Conservation (phyloP, 2,888 invertebrate species). For the Xanthia togata region DNA sequence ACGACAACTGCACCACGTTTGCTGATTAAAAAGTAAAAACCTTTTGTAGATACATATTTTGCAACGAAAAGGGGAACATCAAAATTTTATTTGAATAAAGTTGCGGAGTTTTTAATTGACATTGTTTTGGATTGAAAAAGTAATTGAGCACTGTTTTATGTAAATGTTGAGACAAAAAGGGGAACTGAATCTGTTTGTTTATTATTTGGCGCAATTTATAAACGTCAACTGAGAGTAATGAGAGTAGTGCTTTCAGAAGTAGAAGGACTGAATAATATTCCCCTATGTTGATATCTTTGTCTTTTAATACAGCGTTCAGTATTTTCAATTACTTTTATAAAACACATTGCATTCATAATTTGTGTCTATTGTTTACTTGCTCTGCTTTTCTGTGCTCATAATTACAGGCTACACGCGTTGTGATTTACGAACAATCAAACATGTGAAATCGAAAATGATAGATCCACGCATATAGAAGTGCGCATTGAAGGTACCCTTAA, state of each 20-base stretch:
- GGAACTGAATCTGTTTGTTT: conserved; percentile 41
- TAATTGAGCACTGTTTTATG: conserved; percentile 50
- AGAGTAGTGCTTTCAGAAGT: conserved; percentile 16
- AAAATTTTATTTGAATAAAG: conserved; percentile 55
- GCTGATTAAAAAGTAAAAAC: conserved; percentile 74
- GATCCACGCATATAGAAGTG: neutral
- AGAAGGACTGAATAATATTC: conserved; percentile 5
- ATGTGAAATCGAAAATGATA: neutral
- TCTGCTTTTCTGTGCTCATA: too few species aligned
- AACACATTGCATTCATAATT: neutral
- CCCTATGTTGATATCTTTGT: neutral
- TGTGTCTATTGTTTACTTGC: neutral
- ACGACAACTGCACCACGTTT: conserved; percentile 63
- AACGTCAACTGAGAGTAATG: conserved; percentile 36
- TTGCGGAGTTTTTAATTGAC: conserved; percentile 54
- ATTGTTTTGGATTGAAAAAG: conserved; percentile 41
- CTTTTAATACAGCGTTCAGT: neutral
- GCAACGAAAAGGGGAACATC: conserved; percentile 45
- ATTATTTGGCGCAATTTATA: conserved; percentile 39
- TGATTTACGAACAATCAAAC: neutral
- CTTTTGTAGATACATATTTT: conserved; percentile 60
- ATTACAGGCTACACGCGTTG: neutral
- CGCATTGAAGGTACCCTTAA: too few species aligned
- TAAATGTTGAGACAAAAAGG: conserved; percentile 37
- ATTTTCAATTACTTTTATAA: neutral